Evolutionary conservation across 2,113 vertebrate genomes (phyloP), one percentile per base, ranked within the genome.

Genomic region (Genyomyrus donnyi): DNA sequence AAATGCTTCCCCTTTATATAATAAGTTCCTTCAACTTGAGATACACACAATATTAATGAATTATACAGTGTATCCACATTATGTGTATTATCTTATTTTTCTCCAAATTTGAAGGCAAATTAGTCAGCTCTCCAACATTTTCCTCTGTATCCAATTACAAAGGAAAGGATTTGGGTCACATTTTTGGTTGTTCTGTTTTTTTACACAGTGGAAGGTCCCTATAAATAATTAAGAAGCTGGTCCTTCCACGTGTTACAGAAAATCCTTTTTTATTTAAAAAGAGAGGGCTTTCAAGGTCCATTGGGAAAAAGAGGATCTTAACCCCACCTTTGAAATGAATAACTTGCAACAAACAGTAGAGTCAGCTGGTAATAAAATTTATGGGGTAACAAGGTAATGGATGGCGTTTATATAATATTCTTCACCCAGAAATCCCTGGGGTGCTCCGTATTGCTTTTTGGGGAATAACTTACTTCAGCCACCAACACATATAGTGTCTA

Each of bases 251-350:
- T 85, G 83, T 85, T 46, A 24, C 83, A 48, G 8, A 45, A 48
- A 85, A 85, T 48, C 5, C 35, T 80, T 80, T 35, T 80, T 80
- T 17, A 74, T 42, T 80, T 80, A 17, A 80, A 80, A 80, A 80
- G 80, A 85, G 83, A 85, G 46, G 42, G 39, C 39, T 46, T 48
- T 45, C 42, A 85, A 48, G 83, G 83, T 85, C 83, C 83, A 45
- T 48, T 85, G 83, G 45, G 83, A 85, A 85, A 45, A n/a, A 24
- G 42, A 24, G 45, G 45, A 80, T 80, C 74, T 46, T 45, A 48
- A 85, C 83, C 45, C 42, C 39, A 48, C 83, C 83, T 85, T 85
- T 85, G 83, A 85, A 85, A 85, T 46, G 39, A 85, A 85, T 85
- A 85, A 45, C 83, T 24, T 85, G 45, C 83, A 85, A 85, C 39